Evolutionary conservation across 2,888 invertebrate species (phyloP), one percentile per base, ranked within the genome.

Genomic region (Cosmopolites sordidus): DNA sequence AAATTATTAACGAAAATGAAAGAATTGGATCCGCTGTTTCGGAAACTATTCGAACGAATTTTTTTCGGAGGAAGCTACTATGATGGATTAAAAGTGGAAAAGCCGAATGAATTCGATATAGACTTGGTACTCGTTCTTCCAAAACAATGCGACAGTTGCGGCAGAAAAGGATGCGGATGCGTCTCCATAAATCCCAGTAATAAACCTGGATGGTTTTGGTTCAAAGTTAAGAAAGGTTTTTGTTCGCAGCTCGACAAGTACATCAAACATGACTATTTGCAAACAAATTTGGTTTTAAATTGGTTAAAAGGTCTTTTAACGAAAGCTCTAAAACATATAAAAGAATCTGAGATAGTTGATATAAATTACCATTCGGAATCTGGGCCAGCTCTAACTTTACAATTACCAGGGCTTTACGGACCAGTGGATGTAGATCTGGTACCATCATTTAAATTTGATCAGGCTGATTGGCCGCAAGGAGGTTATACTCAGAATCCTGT

Each of bases 41-140:
- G 14, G 1, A 41, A 17, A 16, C 49, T 67, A 2, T 75, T 54
- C 47, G 51, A 60, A 39, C 58, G 45, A n/a, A 67, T 72, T 1
- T 69, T 75, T 49, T 79, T 73, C 57, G 79, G 78, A 0, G 83
- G 83, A 9, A 82, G 82, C 61, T 82, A 75, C 22, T 81, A 77
- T 54, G 83, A 83, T 61, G 75, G 75, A 12, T 75, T 82, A 17
- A 79, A 79, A 66, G 76, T 82, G 0, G 75, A 76, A 1, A 74
- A 75, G 48, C 77, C 82, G 14, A 77, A 80, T 52, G 83, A 83
- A 62, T 83, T 78, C 59, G 83, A 83, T 62, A 73, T 82, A 66
- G 79, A 82, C 67, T 70, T 82, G 5, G 73, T 80, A 2, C 74
- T 83, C 42, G 69, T 74, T 0, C 64, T 83, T 9, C 80, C 82